Evolutionary conservation across 2,113 vertebrate genomes (phyloP).

Genomic region (Rhodinocichla rosea): DNA sequence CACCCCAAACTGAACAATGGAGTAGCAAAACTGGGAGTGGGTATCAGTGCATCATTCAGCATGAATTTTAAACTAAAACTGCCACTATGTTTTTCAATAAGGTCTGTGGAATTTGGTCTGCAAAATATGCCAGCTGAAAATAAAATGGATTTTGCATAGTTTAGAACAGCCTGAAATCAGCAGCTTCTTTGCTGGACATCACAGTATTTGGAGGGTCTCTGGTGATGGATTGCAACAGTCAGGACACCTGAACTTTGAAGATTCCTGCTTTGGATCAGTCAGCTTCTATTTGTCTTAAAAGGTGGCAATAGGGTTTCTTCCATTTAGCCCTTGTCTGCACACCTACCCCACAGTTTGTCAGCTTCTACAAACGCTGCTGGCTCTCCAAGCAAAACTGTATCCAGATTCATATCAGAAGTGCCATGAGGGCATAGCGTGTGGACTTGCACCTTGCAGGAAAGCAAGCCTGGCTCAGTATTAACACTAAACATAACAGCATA

Average conservation of each 20-base stretch:
- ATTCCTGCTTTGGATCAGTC: background rate
- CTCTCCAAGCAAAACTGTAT: background rate
- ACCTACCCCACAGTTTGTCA: background rate
- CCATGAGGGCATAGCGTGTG: background rate
- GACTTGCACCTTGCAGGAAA: background rate
- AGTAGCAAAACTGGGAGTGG: background rate
- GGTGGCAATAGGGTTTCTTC: background rate
- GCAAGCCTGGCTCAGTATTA: background rate
- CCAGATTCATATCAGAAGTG: background rate
- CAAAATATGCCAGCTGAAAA: background rate
- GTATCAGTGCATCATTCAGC: background rate
- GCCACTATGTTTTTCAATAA: background rate
- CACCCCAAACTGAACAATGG: rapidly evolving
- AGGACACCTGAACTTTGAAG: background rate
- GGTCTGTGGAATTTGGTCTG: background rate
- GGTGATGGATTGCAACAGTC: background rate
- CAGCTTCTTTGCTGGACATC: background rate
- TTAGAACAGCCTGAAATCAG: background rate
- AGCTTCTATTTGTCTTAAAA: background rate
- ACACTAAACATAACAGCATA: background rate
- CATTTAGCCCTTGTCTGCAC: background rate
- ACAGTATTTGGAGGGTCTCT: background rate
- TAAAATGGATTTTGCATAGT: background rate
- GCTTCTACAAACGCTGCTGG: background rate
- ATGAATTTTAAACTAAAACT: background rate